These are phyloP conservation scores for Scolopax rusticola DNA, from an alignment of 2,797 vertebrate genomes.

Conservation along the genomic window DNA sequence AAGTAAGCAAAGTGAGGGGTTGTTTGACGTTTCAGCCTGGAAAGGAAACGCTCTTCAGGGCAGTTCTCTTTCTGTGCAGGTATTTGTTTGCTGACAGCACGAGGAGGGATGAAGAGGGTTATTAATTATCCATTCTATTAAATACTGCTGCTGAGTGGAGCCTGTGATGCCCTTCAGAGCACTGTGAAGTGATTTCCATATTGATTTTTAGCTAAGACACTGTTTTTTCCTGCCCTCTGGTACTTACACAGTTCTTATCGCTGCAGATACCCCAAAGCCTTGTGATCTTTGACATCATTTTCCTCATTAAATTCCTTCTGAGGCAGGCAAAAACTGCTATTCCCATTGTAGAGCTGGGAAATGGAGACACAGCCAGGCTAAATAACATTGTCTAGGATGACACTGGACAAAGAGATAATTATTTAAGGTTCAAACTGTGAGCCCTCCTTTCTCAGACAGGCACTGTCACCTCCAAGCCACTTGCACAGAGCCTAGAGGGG, in stretches of 20 bases:
- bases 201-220: neutral
- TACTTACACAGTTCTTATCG: neutral
- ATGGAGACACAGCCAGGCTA: neutral
- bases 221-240: neutral
- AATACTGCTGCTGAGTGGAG: neutral
- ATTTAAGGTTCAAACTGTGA: neutral
- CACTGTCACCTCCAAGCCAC: neutral
- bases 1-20: neutral
- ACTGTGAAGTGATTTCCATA: neutral
- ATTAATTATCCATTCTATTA: neutral
- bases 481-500: fast-evolving
- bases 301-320: neutral
- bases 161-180: neutral
- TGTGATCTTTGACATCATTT: fast-evolving
- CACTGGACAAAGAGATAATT: neutral
- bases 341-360: neutral
- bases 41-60: neutral
- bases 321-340: neutral
- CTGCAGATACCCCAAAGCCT: neutral
- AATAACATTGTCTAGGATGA: neutral
- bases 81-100: neutral
- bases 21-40: neutral
- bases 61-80: neutral
- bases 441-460: neutral
- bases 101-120: neutral